Conservation (phyloP, 2,113 vertebrate genomes). For the Lophura nycthemera region DNA sequence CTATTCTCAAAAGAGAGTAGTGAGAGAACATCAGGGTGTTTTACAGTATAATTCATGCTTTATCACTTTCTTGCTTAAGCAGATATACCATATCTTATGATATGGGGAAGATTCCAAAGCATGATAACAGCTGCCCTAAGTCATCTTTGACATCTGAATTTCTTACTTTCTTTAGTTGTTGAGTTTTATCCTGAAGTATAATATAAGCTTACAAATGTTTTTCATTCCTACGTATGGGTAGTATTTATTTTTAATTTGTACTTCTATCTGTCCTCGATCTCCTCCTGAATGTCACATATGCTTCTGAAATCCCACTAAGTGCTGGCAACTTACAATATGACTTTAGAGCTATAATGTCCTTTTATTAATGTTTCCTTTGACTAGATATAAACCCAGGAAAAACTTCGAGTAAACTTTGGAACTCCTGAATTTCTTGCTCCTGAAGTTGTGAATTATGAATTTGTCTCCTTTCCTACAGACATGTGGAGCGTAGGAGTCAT, state of each 20-base stretch:
- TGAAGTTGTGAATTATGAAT: conserved; percentile 97
- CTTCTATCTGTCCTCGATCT: background rate
- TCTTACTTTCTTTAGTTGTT: conserved; percentile 13
- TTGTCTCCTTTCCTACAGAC: conserved; percentile 96
- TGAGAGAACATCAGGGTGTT: background rate
- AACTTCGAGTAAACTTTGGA: conserved; percentile 94
- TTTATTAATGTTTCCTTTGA: conserved; percentile 19
- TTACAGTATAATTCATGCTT: background rate
- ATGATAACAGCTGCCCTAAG: background rate
- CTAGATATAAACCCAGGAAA: conserved; percentile 97
- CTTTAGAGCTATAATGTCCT: background rate
- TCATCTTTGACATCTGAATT: background rate
- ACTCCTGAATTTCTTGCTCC: conserved; percentile 97
- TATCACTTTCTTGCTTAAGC: conserved; percentile 10
- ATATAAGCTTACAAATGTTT: background rate
- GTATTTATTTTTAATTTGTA: background rate
- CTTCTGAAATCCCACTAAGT: background rate
- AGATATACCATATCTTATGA: background rate
- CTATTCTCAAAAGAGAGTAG: background rate
- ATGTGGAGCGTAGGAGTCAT: conserved; percentile 99
- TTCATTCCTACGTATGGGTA: background rate
- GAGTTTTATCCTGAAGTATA: background rate
- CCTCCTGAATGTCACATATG: background rate
- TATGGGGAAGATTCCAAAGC: conserved; percentile 1
- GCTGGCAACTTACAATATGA: background rate